Percentiles rank a stretch among this genome's conserved stretches.
phyloP scores from a whole-genome alignment of 2,113 vertebrate species.

The Archocentrus centrarchus region DNA sequence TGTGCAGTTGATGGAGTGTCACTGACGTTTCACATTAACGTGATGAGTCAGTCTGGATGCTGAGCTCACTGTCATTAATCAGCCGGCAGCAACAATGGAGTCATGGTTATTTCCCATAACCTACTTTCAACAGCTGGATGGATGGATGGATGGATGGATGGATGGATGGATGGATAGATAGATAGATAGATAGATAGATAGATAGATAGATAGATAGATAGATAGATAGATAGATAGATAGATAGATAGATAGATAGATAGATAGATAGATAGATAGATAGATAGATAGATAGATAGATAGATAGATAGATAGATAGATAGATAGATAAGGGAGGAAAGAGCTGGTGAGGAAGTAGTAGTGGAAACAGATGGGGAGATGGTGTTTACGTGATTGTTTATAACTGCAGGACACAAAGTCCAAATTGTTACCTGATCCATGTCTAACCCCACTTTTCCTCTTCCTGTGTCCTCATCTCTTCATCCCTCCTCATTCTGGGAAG shows the following conservation, averaged over 20 bases:
- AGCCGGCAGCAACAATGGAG: conserved; percentile 39
- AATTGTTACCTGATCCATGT: conserved; percentile 40
- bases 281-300: background rate
- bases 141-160: background rate
- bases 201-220: background rate
- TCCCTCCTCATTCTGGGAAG: conserved; percentile 43
- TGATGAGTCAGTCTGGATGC: conserved; percentile 8
- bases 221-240: background rate
- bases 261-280: background rate
- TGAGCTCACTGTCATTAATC: conserved; percentile 64
- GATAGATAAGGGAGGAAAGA: background rate
- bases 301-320: background rate
- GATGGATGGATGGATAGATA: background rate
- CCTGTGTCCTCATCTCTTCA: background rate
- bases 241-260: background rate
- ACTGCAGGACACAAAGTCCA: conserved; percentile 27
- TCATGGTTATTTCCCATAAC: conserved; percentile 55
- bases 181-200: background rate
- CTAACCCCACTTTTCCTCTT: conserved; percentile 4
- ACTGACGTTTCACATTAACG: conserved; percentile 39
- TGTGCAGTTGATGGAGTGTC: conserved; percentile 28
- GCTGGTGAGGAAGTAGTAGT: background rate
- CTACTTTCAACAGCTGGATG: conserved; percentile 35
- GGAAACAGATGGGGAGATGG: conserved; percentile 10
- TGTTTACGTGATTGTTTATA: conserved; percentile 37